Evolutionary conservation across 2,113 vertebrate genomes (phyloP).

Genomic region (Rhinoderma darwinii): DNA sequence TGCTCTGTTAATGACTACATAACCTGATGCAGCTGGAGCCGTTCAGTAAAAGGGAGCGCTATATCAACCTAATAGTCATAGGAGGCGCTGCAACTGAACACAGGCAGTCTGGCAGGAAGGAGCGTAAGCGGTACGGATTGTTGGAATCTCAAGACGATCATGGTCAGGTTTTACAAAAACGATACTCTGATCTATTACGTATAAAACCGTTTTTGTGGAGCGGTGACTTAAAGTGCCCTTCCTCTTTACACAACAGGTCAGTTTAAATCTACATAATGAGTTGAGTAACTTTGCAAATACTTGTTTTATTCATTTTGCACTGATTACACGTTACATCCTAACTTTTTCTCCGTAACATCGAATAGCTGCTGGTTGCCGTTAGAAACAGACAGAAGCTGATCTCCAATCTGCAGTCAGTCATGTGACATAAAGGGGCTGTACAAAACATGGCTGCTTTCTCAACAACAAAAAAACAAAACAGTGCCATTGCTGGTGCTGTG

Average conservation of each 20-base stretch:
- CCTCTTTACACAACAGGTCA: not conserved
- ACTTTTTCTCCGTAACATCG: not conserved
- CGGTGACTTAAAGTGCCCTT: constrained; percentile 32
- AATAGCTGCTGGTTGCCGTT: not conserved
- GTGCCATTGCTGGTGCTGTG: too few relatives aligned
- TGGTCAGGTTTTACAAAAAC: constrained; percentile 53
- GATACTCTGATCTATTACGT: constrained; percentile 23
- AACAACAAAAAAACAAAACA: too few relatives aligned
- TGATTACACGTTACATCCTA: not conserved
- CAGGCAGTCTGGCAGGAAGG: constrained; percentile 3
- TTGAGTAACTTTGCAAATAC: not conserved
- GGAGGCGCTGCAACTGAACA: not conserved
- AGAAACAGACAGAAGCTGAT: too few relatives aligned
- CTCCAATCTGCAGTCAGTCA: too few relatives aligned
- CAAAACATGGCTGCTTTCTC: too few relatives aligned
- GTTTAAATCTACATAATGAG: not conserved
- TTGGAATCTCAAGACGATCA: constrained; percentile 50
- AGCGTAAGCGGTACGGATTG: not conserved
- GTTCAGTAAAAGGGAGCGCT: not conserved
- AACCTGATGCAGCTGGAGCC: constrained; percentile 15
- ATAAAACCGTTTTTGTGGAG: constrained; percentile 54
- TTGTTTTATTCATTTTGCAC: not conserved
- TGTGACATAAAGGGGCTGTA: too few relatives aligned
- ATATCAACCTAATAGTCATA: not conserved
- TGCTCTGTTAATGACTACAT: constrained; percentile 18